A percentile compares a stretch with the other conserved stretches of the same genome.
Evolutionary conservation across 1,140 invertebrate species (phyloP).

Genomic region (Lethrus apterus): DNA sequence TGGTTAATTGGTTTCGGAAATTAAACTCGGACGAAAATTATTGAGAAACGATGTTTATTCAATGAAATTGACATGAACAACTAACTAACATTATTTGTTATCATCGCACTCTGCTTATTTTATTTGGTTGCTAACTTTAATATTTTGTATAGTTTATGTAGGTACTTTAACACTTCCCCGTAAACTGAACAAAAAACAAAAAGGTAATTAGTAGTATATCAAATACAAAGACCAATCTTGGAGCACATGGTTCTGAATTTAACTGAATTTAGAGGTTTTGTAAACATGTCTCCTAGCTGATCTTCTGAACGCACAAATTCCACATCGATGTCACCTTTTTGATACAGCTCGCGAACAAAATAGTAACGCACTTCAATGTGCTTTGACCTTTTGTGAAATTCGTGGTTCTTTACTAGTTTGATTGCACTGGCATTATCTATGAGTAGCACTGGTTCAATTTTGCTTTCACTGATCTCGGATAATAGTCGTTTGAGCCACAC

Average conservation of each 20-base stretch:
- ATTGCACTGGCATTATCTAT: constrained; percentile 31
- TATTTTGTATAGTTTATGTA: too few relatives aligned
- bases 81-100: too few relatives aligned
- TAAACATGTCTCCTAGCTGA: constrained; percentile 29
- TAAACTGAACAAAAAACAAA: too few relatives aligned
- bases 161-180: too few relatives aligned
- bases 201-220: too few relatives aligned
- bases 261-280: constrained; percentile 18
- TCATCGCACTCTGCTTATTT: too few relatives aligned
- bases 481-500: constrained; percentile 32
- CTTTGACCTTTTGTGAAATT: constrained; percentile 36
- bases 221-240: too few relatives aligned
- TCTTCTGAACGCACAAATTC: constrained; percentile 18
- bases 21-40: too few relatives aligned
- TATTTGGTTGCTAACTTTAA: too few relatives aligned
- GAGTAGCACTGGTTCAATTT: constrained; percentile 6
- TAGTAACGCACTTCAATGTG: constrained; percentile 31
- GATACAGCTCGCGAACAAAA: constrained; percentile 23
- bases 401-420: constrained; percentile 38
- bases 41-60: too few relatives aligned
- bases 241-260: background rate
- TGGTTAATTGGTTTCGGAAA: too few relatives aligned
- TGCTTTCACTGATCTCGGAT: background rate
- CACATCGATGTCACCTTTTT: constrained; percentile 17
- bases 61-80: too few relatives aligned